Base-by-base conservation (phyloP, 2,888 invertebrate genomes). In the Lordiphosa fenestrarum region DNA sequence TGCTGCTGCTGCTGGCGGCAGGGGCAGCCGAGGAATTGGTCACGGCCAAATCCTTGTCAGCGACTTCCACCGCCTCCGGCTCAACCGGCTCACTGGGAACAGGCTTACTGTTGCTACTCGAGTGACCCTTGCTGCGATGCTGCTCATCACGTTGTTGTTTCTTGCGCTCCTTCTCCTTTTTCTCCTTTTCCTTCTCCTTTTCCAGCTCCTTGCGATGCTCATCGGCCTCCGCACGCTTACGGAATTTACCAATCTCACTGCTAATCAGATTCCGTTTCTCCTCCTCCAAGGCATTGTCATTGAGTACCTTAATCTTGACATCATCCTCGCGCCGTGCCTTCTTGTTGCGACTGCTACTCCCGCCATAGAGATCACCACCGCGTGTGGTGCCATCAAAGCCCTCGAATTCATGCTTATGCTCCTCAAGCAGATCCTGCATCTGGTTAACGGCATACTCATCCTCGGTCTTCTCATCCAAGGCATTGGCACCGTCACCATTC, bases 241-340 rank as follows among this genome's bases (percentile, higher is more conserved):
- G 93, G 91, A 99, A 99, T 91, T 97, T 97, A 84, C 96, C 96
- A 90, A 99, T 99, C 92, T 99, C 99, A 81, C 98, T 93, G 86
- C 96, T 97, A 80, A 99, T 99, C 78, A 98, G 93, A 90, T 97
- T 97, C 47, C 97, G 94, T 90, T 98, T 98, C 88, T 98, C 98
- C 90, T 98, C 98, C 88, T 98, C 98, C 64, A 98, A 94, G 88
- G 96, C 97, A 30, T 95, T 94, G 84, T 96, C 95, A 80, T 95
- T 95, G 33, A 96, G 90, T 60, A 93, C 92, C 84, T 93, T 93
- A 44, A 87, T 81, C 59, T 89, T 89, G 1, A 85, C 61, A 53
- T 88, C 89, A 41, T 89, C 89, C 56, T 68, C 75, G 21, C 88
- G 80, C 2, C 76, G 85, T 1, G 74, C 53, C 70, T 87, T 87